Evolutionary conservation across 1,140 invertebrate genomes (phyloP), one percentile per base, ranked within the genome.

Genomic region (Camponotus pennsylvanicus): DNA sequence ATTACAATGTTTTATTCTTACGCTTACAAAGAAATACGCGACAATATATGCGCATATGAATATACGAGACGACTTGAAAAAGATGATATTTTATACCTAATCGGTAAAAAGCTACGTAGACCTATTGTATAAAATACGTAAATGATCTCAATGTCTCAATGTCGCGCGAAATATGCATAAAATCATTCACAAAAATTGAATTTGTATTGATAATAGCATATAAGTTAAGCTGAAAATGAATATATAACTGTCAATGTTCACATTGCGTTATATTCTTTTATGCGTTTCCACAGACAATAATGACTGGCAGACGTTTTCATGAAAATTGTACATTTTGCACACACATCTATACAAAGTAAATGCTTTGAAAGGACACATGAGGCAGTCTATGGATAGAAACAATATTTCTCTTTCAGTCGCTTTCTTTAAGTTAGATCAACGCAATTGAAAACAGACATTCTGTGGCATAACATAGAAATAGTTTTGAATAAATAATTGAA

Each of bases 201-300:
- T 89, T 71, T 83, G 61, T 89, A 86, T 89, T 32, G 71, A 5
- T 9, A 18, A 15, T 52, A 52, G 18, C 15, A 6, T 52, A 52
- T 52, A 13, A 52, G 34, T 82, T 61, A 66, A 18, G 61, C 40
- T 78, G 59, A 52, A 82, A 87, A 78, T 86, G 40, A 86, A 89
- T 90, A 87, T 78, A 73, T 90, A 90, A 82, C 79, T 86, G 88
- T 89, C 77, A 88, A 18, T 49, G n/a, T 49, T 49, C 13, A 27
- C 27, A 61, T 27, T 13, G 21, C n/a, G 18, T 63, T 88, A 67
- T 77, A 70, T 49, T 86, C 77, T 34, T 57, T 3, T 42, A 27
- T 37, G 45, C 6, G 49, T 86, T 80, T 76, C 70, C 21, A 32
- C 63, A 40, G 21, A 82, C 18, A 82, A 82, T 27, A 61, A 42